These are phyloP conservation scores for Cisticola juncidis DNA, from an alignment of 2,113 vertebrate species.

Conservation along the genomic window DNA sequence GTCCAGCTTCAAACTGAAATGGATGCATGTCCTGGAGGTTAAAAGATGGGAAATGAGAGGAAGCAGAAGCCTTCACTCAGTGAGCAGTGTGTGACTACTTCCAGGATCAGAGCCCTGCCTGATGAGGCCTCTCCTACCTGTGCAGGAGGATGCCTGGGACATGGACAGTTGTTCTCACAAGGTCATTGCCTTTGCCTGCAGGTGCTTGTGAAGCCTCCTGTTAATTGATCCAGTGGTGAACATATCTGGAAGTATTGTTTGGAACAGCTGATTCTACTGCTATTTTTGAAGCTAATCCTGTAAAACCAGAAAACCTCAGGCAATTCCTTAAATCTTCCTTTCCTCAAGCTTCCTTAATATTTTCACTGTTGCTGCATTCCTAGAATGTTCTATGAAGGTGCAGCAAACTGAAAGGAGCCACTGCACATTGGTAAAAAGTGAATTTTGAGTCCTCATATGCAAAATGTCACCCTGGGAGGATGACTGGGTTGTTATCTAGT, in stretches of 20 bases:
- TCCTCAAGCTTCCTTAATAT: background rate
- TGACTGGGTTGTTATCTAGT: background rate
- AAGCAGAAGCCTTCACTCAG: background rate
- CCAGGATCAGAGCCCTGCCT: background rate
- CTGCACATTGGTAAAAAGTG: background rate
- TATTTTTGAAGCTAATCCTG: background rate
- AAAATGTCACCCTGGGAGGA: background rate
- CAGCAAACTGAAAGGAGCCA: background rate
- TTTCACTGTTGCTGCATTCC: background rate
- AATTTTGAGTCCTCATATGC: background rate
- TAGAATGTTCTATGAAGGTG: background rate
- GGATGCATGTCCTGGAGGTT: background rate
- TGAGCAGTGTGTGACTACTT: background rate
- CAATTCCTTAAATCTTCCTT: background rate
- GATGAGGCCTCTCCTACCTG: fast-evolving
- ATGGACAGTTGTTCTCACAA: background rate
- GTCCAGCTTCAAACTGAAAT: background rate
- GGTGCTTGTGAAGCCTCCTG: background rate
- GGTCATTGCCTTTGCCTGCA: background rate
- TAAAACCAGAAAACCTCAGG: background rate
- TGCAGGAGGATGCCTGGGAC: background rate
- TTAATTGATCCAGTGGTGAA: background rate
- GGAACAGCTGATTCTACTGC: background rate
- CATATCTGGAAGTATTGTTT: background rate
- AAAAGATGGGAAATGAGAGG: background rate